Evolutionary conservation across 2,113 vertebrate genomes (phyloP).

Genomic region (Erythrolamprus reginae): DNA sequence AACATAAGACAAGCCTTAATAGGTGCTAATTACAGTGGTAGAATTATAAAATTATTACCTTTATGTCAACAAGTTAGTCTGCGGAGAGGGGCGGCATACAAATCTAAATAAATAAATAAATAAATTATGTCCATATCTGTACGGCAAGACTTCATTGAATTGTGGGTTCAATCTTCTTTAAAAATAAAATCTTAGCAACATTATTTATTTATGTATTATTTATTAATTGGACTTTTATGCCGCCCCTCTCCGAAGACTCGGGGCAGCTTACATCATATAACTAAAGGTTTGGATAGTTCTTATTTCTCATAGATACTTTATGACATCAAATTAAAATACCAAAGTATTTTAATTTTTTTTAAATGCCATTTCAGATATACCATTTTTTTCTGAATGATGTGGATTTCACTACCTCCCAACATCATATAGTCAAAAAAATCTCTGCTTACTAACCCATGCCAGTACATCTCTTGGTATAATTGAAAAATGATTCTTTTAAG

Average conservation of each 20-base stretch:
- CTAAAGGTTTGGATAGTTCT: no score
- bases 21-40: not conserved
- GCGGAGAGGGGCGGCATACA: no score
- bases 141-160: not conserved
- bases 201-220: no score
- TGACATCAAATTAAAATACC: not conserved
- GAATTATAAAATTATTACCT: not conserved
- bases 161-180: not conserved
- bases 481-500: slow-evolving; percentile 28
- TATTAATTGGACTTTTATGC: no score
- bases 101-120: no score
- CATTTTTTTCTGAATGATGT: slow-evolving; percentile 4
- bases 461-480: slow-evolving; percentile 30
- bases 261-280: no score
- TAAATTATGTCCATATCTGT: not conserved
- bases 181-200: not conserved
- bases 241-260: no score
- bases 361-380: not conserved
- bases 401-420: not conserved
- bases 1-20: not conserved
- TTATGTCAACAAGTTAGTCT: not conserved
- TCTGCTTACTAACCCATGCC: not conserved
- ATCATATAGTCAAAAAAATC: slow-evolving; percentile 35
- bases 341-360: not conserved
- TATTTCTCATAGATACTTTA: slow-evolving; percentile 12